Conservation (phyloP, 2,797 vertebrate genomes). For the Okamejei kenojei region DNA sequence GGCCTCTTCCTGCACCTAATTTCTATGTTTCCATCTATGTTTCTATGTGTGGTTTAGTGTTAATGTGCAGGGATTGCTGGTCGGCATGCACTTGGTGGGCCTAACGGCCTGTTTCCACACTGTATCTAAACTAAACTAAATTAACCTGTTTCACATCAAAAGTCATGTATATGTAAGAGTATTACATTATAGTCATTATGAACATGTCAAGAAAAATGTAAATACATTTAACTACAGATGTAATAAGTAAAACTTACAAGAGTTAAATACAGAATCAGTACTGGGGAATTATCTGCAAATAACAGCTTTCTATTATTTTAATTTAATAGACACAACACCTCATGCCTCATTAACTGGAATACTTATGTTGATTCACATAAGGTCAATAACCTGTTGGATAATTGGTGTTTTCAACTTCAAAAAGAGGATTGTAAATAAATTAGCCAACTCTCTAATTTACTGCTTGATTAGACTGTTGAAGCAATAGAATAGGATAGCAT, state of each 20-base stretch:
- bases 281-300: neutral
- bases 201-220: neutral
- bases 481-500: too few relatives aligned
- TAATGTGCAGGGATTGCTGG: too few relatives aligned
- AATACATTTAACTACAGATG: neutral
- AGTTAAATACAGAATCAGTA: neutral
- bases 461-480: neutral
- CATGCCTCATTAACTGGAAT: neutral
- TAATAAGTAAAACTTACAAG: neutral
- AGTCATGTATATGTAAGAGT: too few relatives aligned
- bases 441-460: neutral
- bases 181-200: neutral
- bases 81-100: too few relatives aligned
- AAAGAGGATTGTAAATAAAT: constrained; percentile 8
- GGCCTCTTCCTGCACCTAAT: too few relatives aligned
- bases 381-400: neutral
- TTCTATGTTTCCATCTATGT: too few relatives aligned
- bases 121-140: too few relatives aligned
- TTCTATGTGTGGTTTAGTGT: too few relatives aligned
- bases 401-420: neutral
- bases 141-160: too few relatives aligned
- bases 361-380: neutral
- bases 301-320: neutral
- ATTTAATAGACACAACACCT: neutral
- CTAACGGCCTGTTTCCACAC: too few relatives aligned